A percentile compares a stretch with the other conserved stretches of the same genome.
Evolutionary conservation across 2,113 vertebrate genomes (phyloP).

Genomic region (Ondatra zibethicus): DNA sequence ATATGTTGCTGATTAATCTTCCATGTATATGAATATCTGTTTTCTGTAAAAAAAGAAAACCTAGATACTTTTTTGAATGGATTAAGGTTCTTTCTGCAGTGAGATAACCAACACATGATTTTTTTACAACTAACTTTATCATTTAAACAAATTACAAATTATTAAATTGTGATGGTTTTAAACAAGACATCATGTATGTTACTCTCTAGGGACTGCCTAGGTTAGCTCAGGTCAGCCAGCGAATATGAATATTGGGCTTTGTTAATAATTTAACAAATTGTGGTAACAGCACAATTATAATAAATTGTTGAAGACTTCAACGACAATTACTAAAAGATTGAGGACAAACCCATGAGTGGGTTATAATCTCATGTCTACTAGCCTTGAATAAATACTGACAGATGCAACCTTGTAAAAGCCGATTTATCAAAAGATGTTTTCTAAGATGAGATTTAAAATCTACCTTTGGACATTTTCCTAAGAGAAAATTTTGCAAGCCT

Average conservation of each 20-base stretch:
- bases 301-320: constrained; percentile 38
- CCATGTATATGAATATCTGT: background rate
- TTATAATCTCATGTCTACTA: background rate
- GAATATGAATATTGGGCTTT: constrained; percentile 45
- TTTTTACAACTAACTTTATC: background rate
- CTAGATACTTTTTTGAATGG: background rate
- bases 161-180: constrained; percentile 32
- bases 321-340: constrained; percentile 36
- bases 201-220: background rate
- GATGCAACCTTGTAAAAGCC: constrained; percentile 54
- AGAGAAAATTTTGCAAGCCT: constrained; percentile 45
- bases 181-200: background rate
- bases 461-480: constrained; percentile 51
- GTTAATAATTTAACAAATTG: constrained; percentile 65
- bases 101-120: background rate
- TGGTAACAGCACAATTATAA: constrained; percentile 58
- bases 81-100: background rate
- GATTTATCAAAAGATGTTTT: constrained; percentile 34
- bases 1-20: background rate
- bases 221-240: background rate
- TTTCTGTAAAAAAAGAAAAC: background rate
- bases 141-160: constrained; percentile 60
- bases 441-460: constrained; percentile 52
- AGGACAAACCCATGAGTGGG: constrained; percentile 32
- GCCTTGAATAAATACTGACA: constrained; percentile 49